Base-by-base conservation (phyloP, 2,113 vertebrate genomes). In the Lycocorax pyrrhopterus region DNA sequence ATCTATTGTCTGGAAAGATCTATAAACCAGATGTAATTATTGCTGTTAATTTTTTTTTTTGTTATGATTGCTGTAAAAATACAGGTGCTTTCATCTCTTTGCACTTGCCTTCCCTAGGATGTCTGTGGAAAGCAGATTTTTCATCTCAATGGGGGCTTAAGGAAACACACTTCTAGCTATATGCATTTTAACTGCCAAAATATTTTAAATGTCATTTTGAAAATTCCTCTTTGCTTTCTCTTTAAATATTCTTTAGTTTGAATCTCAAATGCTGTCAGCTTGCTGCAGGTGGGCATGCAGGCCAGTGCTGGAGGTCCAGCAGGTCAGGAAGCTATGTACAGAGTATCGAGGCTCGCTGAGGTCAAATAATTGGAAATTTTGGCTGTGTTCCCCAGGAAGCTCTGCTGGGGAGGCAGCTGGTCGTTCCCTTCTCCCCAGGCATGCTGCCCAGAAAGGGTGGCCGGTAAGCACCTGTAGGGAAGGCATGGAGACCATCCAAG, bases 1-100 rank as follows among this genome's bases (percentile, higher is more conserved):
- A 14, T 58, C 7, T 60, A 53, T 35, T 84, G 13, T 73, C 53
- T 79, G 71, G 60, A 88, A 73, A 96, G 56, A 75, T 22, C 85
- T 96, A 43, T 88, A 97, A 96, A 19, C 4, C 37, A 85, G 55
- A 80, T 41, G 16, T 43, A 95, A 92, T 77, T 75, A 64, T 27
- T 89, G 25, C 41, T 96, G 21, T 44, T 89, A 78, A 56, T 15
- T 10, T 21, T 9, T 25, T 69, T n/a, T 56, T 78, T 63, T 52
- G 4, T 66, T 66, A 47, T 46, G 51, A 56, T 55, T 78, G 11
- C 35, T 95, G 55, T 87, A 93, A 94, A 82, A 84, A 88, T 74
- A 87, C 2, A 4, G 32, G 23, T 62, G 25, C 4, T 75, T 6
- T 90, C 74, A 74, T 53, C 69, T 75, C 44, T 51, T 93, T 93